A percentile compares a stretch with the other conserved stretches of the same genome.
Conservation (phyloP, 64 coral and sea anemone genomes). For the Pachyseris speciosa region DNA sequence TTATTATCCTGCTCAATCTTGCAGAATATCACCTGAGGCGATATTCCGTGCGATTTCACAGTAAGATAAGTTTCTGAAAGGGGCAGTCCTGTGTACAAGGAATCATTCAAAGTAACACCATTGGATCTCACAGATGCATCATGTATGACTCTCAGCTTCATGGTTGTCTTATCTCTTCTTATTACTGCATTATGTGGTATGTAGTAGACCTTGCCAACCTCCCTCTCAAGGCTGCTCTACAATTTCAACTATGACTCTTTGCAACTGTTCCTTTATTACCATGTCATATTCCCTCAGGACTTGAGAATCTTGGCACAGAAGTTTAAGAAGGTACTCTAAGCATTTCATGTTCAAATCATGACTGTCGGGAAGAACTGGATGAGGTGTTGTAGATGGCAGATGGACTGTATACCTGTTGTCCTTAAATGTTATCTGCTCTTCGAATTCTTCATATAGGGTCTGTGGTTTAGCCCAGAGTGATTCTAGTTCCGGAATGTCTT, state of each 20-base stretch:
- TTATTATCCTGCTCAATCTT: too few relatives aligned
- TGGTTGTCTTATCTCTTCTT: constrained; percentile 3
- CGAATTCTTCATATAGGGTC: too few relatives aligned
- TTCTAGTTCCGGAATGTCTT: too few relatives aligned
- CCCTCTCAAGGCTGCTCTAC: not conserved
- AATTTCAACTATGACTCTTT: constrained; percentile 25
- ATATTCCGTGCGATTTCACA: too few relatives aligned
- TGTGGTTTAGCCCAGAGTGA: too few relatives aligned
- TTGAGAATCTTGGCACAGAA: constrained; percentile 21
- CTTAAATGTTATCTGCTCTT: too few relatives aligned
- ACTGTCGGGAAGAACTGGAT: not conserved
- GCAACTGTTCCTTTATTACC: constrained; percentile 15
- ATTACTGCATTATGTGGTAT: constrained; percentile 47
- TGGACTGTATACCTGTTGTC: too few relatives aligned
- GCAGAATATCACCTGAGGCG: too few relatives aligned
- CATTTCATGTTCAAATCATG: too few relatives aligned
- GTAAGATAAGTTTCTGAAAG: not conserved
- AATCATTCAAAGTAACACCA: constrained; percentile 25
- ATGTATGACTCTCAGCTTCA: constrained; percentile 42
- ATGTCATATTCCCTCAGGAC: constrained; percentile 40
- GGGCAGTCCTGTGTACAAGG: constrained; percentile 20
- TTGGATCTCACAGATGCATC: constrained; percentile 19
- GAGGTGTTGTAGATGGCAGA: too few relatives aligned
- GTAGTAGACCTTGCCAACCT: constrained; percentile 40
- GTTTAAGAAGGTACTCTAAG: not conserved